Conservation (phyloP, 2,797 vertebrate genomes). For the Sciurus vulgaris region DNA sequence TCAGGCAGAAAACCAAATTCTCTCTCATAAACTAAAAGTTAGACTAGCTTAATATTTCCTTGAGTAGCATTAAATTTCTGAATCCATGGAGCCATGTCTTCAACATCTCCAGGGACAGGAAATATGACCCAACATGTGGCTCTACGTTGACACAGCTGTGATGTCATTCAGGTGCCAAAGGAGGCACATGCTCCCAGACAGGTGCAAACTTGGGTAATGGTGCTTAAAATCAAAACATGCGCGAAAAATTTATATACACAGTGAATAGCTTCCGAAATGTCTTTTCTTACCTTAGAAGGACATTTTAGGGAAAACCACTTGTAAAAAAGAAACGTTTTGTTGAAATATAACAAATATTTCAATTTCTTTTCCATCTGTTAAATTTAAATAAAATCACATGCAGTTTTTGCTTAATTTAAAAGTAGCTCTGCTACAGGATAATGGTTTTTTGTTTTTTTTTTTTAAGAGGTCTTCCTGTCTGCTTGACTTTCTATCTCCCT, state of each 20-base stretch:
- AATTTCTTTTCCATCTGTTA: slow-evolving; percentile 56
- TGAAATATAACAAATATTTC: slow-evolving; percentile 42
- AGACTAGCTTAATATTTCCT: not conserved
- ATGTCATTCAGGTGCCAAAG: not conserved
- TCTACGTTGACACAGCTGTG: too few species aligned
- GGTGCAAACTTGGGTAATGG: not conserved
- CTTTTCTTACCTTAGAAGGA: not conserved
- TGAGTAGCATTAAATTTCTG: not conserved
- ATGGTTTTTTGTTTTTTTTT: not conserved
- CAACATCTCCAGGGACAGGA: not conserved
- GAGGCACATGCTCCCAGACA: not conserved
- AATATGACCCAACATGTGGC: rapidly evolving
- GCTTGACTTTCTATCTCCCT: not conserved
- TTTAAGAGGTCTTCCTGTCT: not conserved
- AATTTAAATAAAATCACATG: slow-evolving; percentile 42
- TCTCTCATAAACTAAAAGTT: slow-evolving; percentile 27
- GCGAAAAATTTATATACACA: not conserved
- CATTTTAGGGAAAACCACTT: slow-evolving; percentile 57
- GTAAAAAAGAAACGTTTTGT: slow-evolving; percentile 22
- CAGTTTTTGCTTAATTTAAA: not conserved
- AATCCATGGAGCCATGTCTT: not conserved
- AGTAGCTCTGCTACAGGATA: slow-evolving; percentile 15
- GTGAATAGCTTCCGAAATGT: not conserved
- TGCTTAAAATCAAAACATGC: not conserved
- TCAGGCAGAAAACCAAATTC: not conserved